phyloP scores from a whole-genome alignment of 2,113 vertebrate genomes.

The Aspiorhynchus laticeps region DNA sequence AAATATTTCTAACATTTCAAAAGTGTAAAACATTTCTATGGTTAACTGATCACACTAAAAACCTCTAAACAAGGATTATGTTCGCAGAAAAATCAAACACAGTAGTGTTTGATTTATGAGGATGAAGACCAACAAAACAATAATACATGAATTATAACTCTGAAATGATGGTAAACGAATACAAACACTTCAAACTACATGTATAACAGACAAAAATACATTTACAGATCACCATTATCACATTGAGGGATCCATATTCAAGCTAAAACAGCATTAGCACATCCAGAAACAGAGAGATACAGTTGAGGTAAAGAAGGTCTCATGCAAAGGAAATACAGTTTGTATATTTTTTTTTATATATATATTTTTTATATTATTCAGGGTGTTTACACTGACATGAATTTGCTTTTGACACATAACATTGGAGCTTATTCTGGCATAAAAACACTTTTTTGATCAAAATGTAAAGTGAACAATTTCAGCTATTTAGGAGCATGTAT shows the following conservation, averaged over 20 bases:
- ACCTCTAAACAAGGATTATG: slow-evolving; percentile 12
- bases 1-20: neutral
- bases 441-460: too few relatives aligned
- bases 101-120: slow-evolving; percentile 32
- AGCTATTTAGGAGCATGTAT: too few relatives aligned
- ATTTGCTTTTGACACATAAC: neutral
- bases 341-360: too few relatives aligned
- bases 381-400: neutral
- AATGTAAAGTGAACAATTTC: too few relatives aligned
- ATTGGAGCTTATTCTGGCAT: too few relatives aligned
- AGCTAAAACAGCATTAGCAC: neutral
- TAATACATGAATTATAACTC: slow-evolving; percentile 16
- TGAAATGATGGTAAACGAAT: slow-evolving; percentile 35
- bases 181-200: slow-evolving; percentile 39
- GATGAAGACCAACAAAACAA: slow-evolving; percentile 31
- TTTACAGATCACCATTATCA: slow-evolving; percentile 23
- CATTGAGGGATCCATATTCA: slow-evolving; percentile 2
- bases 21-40: neutral
- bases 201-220: slow-evolving; percentile 9
- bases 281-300: slow-evolving; percentile 43
- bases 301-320: slow-evolving; percentile 10
- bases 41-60: neutral
- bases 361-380: too few relatives aligned
- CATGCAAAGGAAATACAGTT: slow-evolving; percentile 14
- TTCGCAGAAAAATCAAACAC: slow-evolving; percentile 14